Evolutionary conservation across 2,113 vertebrate genomes (phyloP).

Genomic region (Meles meles): DNA sequence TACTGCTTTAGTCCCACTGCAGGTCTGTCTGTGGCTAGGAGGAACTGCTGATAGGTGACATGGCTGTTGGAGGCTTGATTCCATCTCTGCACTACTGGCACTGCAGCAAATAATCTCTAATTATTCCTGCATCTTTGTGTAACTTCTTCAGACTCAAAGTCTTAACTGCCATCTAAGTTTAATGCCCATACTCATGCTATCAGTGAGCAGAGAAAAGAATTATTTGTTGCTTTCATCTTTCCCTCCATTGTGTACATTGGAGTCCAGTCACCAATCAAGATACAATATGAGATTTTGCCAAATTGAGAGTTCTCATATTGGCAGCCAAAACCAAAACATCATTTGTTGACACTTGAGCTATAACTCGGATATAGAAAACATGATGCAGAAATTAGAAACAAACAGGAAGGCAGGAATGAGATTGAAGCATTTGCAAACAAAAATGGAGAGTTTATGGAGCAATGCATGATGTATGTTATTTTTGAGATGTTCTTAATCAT

Average conservation of each 20-base stretch:
- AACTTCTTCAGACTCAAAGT: not conserved
- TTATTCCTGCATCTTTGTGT: not conserved
- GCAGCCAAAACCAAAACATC: not conserved
- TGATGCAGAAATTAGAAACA: not conserved
- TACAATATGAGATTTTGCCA: not conserved
- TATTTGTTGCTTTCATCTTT: not conserved
- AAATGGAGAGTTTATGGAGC: not conserved
- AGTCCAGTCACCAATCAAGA: not conserved
- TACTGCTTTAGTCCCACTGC: not conserved
- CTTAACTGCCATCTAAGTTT: not conserved
- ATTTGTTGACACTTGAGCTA: not conserved
- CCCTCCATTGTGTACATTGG: fast-evolving
- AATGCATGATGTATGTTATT: not conserved
- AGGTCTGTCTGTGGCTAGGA: not conserved
- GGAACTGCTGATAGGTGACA: not conserved
- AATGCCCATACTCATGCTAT: not conserved
- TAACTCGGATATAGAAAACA: not conserved
- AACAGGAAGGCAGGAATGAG: not conserved
- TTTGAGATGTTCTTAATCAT: not conserved
- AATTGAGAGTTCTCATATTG: not conserved
- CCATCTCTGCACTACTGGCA: not conserved
- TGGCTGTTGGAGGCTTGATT: not conserved
- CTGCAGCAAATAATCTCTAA: not conserved
- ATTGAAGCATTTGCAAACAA: not conserved
- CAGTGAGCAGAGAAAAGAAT: not conserved